phyloP scores from a whole-genome alignment of 2,113 vertebrate species.

The Rhizomys pruinosus region DNA sequence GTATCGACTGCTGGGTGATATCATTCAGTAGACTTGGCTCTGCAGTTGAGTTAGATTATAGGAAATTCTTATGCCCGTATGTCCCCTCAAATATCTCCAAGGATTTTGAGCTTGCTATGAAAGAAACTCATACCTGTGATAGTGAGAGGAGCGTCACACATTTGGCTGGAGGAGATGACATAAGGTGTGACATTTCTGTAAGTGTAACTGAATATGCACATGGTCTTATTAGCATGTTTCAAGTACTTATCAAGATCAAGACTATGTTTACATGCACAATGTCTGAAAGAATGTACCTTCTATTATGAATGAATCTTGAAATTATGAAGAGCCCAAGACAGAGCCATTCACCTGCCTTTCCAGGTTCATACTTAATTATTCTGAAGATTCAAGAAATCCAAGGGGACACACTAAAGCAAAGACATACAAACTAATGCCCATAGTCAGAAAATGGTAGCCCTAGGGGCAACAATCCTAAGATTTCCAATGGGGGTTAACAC shows the following conservation, averaged over 20 bases:
- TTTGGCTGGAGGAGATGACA: neutral
- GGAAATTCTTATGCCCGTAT: constrained; percentile 38
- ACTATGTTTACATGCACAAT: constrained; percentile 36
- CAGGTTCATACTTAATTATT: neutral
- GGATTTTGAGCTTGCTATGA: constrained; percentile 53
- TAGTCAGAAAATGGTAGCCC: neutral
- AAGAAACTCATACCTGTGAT: neutral
- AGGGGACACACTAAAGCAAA: neutral
- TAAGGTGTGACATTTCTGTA: neutral
- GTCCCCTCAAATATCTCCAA: constrained; percentile 31
- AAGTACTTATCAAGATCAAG: constrained; percentile 62
- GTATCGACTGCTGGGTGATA: constrained; percentile 29
- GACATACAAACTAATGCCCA: too few relatives aligned
- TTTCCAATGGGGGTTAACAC: too few relatives aligned
- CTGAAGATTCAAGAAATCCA: neutral
- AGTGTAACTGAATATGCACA: neutral
- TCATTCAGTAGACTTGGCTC: constrained; percentile 62
- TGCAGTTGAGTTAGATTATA: constrained; percentile 67
- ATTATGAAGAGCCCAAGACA: constrained; percentile 20
- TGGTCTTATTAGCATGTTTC: neutral
- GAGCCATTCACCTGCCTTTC: constrained; percentile 12
- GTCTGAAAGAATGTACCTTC: constrained; percentile 39
- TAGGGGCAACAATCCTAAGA: neutral
- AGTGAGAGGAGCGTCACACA: neutral
- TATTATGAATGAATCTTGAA: constrained; percentile 56